Evolutionary conservation across 2,113 vertebrate genomes (phyloP).

Genomic region (Ammospiza nelsoni): DNA sequence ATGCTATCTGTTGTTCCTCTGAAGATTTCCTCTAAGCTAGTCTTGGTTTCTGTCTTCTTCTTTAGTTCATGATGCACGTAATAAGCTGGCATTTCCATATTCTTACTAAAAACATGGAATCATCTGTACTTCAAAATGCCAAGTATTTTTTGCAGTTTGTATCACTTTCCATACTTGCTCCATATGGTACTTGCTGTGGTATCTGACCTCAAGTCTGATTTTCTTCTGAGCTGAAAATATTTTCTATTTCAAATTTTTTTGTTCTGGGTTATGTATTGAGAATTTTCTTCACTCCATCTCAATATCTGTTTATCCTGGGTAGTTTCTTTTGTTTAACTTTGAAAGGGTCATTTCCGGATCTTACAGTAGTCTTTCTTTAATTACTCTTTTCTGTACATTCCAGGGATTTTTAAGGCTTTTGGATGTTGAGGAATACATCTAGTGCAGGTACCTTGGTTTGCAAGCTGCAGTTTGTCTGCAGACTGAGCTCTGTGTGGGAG

Average conservation of each 20-base stretch:
- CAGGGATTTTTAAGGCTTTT: not conserved
- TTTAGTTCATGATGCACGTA: not conserved
- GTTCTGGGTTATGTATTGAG: not conserved
- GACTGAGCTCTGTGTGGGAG: not conserved
- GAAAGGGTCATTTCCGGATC: not conserved
- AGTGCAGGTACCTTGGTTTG: not conserved
- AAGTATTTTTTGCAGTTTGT: not conserved
- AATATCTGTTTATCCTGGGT: not conserved
- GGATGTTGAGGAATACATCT: not conserved
- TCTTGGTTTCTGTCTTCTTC: not conserved
- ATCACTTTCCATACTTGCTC: not conserved
- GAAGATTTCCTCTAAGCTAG: not conserved
- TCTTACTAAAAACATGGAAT: not conserved
- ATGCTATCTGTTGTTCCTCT: not conserved
- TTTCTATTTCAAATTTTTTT: not conserved
- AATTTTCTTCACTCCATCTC: not conserved
- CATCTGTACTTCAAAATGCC: not conserved
- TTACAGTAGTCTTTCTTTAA: not conserved
- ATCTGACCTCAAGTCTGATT: not conserved
- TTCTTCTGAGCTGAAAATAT: not conserved
- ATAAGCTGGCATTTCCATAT: not conserved
- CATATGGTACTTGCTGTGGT: not conserved
- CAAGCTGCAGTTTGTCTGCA: not conserved
- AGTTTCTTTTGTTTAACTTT: not conserved
- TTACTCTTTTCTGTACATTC: not conserved